Conservation (phyloP, 1,140 invertebrate species). For the Lutraria rhynchaena region DNA sequence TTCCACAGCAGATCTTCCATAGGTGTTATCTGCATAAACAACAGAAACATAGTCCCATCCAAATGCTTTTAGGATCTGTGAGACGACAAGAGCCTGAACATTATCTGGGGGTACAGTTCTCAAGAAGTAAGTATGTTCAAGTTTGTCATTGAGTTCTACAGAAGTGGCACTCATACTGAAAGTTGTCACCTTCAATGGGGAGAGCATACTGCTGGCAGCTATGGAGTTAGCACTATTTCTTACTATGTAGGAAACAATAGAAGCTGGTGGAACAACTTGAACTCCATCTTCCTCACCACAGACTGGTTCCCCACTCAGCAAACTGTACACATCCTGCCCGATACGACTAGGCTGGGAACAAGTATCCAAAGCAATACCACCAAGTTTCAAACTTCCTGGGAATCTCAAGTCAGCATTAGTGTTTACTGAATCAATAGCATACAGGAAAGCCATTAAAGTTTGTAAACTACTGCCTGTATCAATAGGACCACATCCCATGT, state of each 20-base stretch:
- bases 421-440: conserved; percentile 77
- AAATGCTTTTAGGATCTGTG: conserved; percentile 86
- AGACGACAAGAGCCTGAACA: conserved; percentile 89
- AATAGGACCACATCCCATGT: conserved; percentile 72
- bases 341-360: conserved; percentile 70
- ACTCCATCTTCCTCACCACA: conserved; percentile 64
- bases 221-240: conserved; percentile 74
- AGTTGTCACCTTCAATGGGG: conserved; percentile 69
- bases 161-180: conserved; percentile 92
- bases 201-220: conserved; percentile 70
- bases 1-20: conserved; percentile 85
- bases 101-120: conserved; percentile 88
- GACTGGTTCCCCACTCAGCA: conserved; percentile 74
- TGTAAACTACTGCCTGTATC: conserved; percentile 73
- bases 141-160: conserved; percentile 84
- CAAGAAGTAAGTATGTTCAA: conserved; percentile 88
- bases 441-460: conserved; percentile 79
- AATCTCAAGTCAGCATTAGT: conserved; percentile 62
- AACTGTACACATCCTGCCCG: conserved; percentile 77
- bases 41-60: conserved; percentile 91
- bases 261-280: conserved; percentile 72
- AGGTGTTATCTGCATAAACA: conserved; percentile 86
- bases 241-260: conserved; percentile 72
- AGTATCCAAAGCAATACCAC: conserved; percentile 76
- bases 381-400: conserved; percentile 72